phyloP scores from a whole-genome alignment of 2,888 invertebrate genomes.

The Colostygia pectinataria region DNA sequence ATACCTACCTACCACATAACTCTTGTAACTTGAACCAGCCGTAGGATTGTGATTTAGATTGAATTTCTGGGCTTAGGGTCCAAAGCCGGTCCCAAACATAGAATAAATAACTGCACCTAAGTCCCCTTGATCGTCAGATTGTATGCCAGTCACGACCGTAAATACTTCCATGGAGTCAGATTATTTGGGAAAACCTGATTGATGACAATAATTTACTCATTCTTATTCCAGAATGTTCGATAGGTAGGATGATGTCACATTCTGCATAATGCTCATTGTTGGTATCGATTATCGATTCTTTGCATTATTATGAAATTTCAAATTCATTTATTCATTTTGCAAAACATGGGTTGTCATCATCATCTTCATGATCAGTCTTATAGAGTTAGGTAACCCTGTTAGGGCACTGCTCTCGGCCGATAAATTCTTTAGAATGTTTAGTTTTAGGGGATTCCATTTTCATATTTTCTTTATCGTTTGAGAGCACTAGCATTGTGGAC shows the following conservation, averaged over 20 bases:
- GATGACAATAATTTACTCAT: conserved; percentile 26
- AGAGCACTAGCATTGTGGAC: too few species aligned
- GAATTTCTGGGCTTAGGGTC: conserved; percentile 53
- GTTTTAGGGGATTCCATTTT: too few species aligned
- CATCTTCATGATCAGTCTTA: too few species aligned
- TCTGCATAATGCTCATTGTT: conserved; percentile 3
- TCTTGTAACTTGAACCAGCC: conserved; percentile 33
- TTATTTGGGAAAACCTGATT: conserved; percentile 29
- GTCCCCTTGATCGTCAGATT: conserved; percentile 15
- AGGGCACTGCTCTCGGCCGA: too few species aligned
- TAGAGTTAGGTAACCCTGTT: too few species aligned
- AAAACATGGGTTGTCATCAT: too few species aligned
- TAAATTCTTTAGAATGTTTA: too few species aligned
- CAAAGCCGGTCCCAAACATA: conserved; percentile 33
- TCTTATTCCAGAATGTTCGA: conserved; percentile 33
- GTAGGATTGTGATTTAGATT: conserved; percentile 48
- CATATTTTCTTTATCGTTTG: too few species aligned
- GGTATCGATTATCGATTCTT: too few species aligned
- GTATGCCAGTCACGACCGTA: conserved; percentile 49
- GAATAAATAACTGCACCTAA: conserved; percentile 23
- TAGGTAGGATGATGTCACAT: conserved; percentile 23
- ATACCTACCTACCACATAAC: conserved; percentile 10
- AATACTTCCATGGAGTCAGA: conserved; percentile 34
- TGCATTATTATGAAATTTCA: too few species aligned
- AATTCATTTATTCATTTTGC: too few species aligned